Base-by-base conservation (phyloP, 2,888 invertebrate genomes). In the Oligia latruncula region DNA sequence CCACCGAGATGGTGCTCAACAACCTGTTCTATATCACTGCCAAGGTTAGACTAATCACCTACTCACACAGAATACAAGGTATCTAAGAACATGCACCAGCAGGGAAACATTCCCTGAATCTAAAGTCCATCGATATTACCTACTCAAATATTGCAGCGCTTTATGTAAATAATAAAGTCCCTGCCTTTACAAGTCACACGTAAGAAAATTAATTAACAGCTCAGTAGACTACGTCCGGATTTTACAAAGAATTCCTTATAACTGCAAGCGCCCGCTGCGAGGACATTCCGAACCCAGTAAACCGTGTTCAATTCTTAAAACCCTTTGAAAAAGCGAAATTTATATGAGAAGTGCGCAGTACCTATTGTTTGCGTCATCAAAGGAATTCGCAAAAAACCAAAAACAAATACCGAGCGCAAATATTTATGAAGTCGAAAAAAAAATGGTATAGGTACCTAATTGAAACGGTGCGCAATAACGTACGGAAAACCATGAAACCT, bases 1-100 rank as follows among this genome's bases (percentile, higher is more conserved):
- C 99, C n/a, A 99, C 99, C 0, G 99, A 99, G 97, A 99, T 99
- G 99, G 99, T 99, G 72, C 97, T 99, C 84, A 99, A 99, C 95
- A 99, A 99, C 97, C 98, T 99, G 40, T 99, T 99, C 96, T 99
- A 99, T 95, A 98, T 99, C 90, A 99, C 99, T 11, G 99, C 99
- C 6, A 99, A 99, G 98, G 99, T 99, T 96, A 93, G 91, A 15
- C 8, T 17, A 35, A 58, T 40, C 55, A 40, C 23, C 40, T 20
- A 52, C 6, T 60, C 17, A 17, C 71, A 46, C 64, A 67, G 11
- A 29, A 23, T 6, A 55, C 29, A n/a, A n/a, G 4, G 17, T 62
- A 29, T 9, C 23, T 20, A 29, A 29, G 8, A 6, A 4, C n/a
- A 46, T 58, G 17, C 23, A 13, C 11, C 40, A 17, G 11, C 35